Evolutionary conservation across 2,797 vertebrate species (phyloP), one percentile per base, ranked within the genome.

Genomic region (Atherinosoma microstoma): DNA sequence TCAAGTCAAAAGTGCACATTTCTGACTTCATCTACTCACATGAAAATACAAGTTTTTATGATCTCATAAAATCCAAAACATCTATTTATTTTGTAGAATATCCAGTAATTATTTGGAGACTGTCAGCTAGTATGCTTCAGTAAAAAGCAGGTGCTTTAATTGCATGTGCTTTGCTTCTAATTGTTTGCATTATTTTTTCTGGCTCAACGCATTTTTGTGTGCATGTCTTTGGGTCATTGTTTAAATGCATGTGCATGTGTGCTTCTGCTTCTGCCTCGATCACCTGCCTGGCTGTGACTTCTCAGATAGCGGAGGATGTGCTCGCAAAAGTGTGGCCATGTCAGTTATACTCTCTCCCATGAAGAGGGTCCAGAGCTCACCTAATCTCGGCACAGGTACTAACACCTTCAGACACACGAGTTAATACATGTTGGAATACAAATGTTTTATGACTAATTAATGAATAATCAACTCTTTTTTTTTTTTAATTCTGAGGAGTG

Each of bases 281-380:
- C 84, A 82, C 81, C 82, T 82, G 86, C 86, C 78, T 69, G 90
- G 96, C 96, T 96, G 94, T 96, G 95, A 95, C 87, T 89, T 95
- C 96, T 93, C 96, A 99, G 98, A 98, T 95, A 98, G 97, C 93
- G 96, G 98, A 93, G 97, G 97, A 96, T 95, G 83, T 90, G 91
- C 94, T 95, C 94, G 95, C 95, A 97, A 97, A 94, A 96, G 94
- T 66, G 93, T 96, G 67, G 96, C 96, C 87, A 95, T 98, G 96
- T 98, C 96, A 92, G 94, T 99, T 85, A 95, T 93, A 83, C 94
- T 98, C 94, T 96, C 96, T 91, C 96, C 97, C 89, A 96, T 98
- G 96, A 98, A 98, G 97, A 97, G 97, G 92, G 97, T 98, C 93
- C 97, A 99, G 91, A 99, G 97, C 94, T 97, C 96, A 92, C 98